These are phyloP conservation scores for Chymomyza amoena DNA, from an alignment of 2,888 invertebrate species.

Conservation along the genomic window DNA sequence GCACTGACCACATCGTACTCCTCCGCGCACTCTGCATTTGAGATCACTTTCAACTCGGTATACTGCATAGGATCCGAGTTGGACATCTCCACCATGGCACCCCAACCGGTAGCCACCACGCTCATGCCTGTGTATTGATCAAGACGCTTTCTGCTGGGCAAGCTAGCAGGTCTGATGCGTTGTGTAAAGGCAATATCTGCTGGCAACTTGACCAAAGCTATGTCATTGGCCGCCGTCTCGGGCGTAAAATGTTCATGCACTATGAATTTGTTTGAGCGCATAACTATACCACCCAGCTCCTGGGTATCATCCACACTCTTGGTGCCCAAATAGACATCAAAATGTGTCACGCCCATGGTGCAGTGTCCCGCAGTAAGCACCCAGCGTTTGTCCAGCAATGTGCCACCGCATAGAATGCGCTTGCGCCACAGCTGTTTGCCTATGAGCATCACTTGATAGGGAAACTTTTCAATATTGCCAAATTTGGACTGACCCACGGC, in stretches of 20 bases:
- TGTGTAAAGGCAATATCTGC: slow-evolving; percentile 64
- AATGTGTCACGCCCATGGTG: slow-evolving; percentile 74
- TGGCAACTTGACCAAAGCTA: slow-evolving; percentile 75
- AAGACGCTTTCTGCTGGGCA: slow-evolving; percentile 53
- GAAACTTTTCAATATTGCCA: slow-evolving; percentile 74
- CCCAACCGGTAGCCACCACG: slow-evolving; percentile 78
- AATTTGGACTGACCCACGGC: slow-evolving; percentile 75
- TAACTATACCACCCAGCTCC: slow-evolving; percentile 65
- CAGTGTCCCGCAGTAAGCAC: slow-evolving; percentile 78
- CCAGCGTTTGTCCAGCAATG: slow-evolving; percentile 75
- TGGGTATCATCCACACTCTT: slow-evolving; percentile 66
- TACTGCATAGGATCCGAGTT: slow-evolving; percentile 76
- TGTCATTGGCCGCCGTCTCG: slow-evolving; percentile 74
- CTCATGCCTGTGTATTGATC: slow-evolving; percentile 65
- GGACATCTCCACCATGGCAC: slow-evolving; percentile 65
- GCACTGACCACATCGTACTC: slow-evolving; percentile 75
- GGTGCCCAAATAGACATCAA: slow-evolving; percentile 77
- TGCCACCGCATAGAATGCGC: slow-evolving; percentile 77
- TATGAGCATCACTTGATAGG: slow-evolving; percentile 78
- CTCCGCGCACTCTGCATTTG: slow-evolving; percentile 72
- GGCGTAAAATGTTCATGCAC: slow-evolving; percentile 75
- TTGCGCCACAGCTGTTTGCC: slow-evolving; percentile 75
- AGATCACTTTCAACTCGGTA: slow-evolving; percentile 75
- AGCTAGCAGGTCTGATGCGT: slow-evolving; percentile 72
- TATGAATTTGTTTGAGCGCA: slow-evolving; percentile 74